A percentile compares a stretch with the other conserved stretches of the same genome.
Evolutionary conservation across 2,888 invertebrate genomes (phyloP).

Genomic region (Villa cingulata): DNA sequence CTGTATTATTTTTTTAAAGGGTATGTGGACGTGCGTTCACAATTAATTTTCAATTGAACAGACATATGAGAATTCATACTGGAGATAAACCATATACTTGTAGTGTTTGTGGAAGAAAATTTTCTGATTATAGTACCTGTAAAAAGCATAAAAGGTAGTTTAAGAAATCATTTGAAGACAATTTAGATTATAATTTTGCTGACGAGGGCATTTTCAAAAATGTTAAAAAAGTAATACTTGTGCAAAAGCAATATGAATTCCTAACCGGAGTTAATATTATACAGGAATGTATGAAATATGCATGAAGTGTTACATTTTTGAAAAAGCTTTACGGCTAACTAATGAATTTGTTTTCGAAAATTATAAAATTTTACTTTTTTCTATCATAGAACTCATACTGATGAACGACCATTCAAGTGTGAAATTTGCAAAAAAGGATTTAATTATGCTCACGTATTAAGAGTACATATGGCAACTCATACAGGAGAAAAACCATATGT

Average conservation of each 20-base stretch:
- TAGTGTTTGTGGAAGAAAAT: slow-evolving; percentile 28
- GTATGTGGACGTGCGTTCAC: slow-evolving; percentile 31
- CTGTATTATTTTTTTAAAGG: slow-evolving; percentile 15
- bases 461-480: slow-evolving; percentile 29
- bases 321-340: no score
- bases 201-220: no score
- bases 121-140: slow-evolving; percentile 32
- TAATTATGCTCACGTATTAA: slow-evolving; percentile 32
- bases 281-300: no score
- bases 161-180: neutral
- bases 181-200: no score
- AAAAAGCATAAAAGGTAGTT: slow-evolving; percentile 35
- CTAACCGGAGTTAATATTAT: no score
- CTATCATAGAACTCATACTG: slow-evolving; percentile 27
- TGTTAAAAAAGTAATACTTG: no score
- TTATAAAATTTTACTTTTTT: neutral
- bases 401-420: slow-evolving; percentile 31
- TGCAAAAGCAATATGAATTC: no score
- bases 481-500: slow-evolving; percentile 33
- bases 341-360: neutral
- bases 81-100: slow-evolving; percentile 31
- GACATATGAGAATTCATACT: slow-evolving; percentile 34
- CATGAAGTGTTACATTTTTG: neutral
- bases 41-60: slow-evolving; percentile 31
- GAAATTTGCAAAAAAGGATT: slow-evolving; percentile 32